Percentiles rank a stretch among this genome's conserved stretches.
Conservation (phyloP, 2,888 invertebrate genomes). For the Bembecia ichneumoniformis region DNA sequence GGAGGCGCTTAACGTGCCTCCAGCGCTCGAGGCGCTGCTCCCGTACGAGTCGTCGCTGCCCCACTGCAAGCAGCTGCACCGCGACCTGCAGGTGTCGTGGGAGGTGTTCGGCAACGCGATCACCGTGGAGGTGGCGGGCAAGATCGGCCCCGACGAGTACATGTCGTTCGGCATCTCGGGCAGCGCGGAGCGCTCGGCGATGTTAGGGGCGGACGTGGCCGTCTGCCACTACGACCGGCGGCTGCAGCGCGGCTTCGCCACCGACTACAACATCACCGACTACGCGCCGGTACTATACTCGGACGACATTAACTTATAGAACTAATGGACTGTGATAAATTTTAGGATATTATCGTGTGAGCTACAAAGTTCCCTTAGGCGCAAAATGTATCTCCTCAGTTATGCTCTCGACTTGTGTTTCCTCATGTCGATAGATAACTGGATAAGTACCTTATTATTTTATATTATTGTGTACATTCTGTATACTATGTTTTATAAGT, state of each 20-base stretch:
- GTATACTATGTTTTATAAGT: no score
- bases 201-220: conserved; percentile 89
- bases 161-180: conserved; percentile 93
- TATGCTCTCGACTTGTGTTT: no score
- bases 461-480: no score
- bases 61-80: conserved; percentile 89
- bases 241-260: conserved; percentile 76
- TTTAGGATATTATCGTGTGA: no score
- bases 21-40: conserved; percentile 71
- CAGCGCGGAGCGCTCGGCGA: conserved; percentile 76
- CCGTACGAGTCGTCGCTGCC: conserved; percentile 74
- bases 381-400: no score
- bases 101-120: conserved; percentile 91
- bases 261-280: conserved; percentile 90
- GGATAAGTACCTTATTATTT: no score
- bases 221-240: conserved; percentile 80
- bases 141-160: conserved; percentile 80
- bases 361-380: no score
- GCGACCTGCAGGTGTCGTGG: conserved; percentile 88
- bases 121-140: conserved; percentile 86
- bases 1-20: conserved; percentile 86
- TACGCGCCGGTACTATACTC: conserved; percentile 77
- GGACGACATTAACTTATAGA: no score
- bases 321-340: no score
- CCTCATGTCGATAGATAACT: no score